Evolutionary conservation across 2,113 vertebrate species (phyloP), one percentile per base, ranked within the genome.

Genomic region (Cyprinodon tularosa): DNA sequence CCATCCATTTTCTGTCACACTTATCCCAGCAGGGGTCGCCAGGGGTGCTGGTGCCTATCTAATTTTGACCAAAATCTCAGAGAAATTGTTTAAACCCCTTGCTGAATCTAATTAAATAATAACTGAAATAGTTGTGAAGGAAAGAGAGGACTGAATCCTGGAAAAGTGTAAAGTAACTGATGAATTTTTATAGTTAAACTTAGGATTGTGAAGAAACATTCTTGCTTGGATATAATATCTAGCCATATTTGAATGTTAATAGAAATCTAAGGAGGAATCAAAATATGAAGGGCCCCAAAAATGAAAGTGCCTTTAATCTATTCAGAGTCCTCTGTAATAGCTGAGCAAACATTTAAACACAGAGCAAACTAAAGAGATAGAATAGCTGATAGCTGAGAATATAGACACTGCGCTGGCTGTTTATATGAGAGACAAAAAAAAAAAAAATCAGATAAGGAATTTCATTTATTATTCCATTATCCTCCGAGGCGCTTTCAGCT

Each of bases 241-340:
- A 57, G 6, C 50, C 50, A n/a, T n/a, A 20, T 57, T 20, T 57
- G 17, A 57, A 57, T 57, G 50, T 15, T 57, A 6, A n/a, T 20
- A 8, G 8, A 57, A 9, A 20, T 57, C 20, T 7, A 8, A 0
- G 5, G 48, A 53, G 50, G 50, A 20, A 6, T 2, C 10, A 57
- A n/a, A 20, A n/a, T 57, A 20, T 57, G 50, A 57, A 57, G 50
- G 50, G 9, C 50, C 50, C 50, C 50, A n/a, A 57, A 57, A 57
- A 29, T 57, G 17, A 20, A 57, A 9, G 8, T 73, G 63, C 72
- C 47, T 72, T 50, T 72, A 61, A 77, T 72, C 65, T 57, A 13
- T 57, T 63, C 68, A 11, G 29, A 68, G 53, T 72, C 57, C 48
- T 61, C 70, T 71, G 50, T 62, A 68, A 70, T 17, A 73, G 45